Base-by-base conservation (phyloP, 1,140 invertebrate species). In the Planococcus citri region DNA sequence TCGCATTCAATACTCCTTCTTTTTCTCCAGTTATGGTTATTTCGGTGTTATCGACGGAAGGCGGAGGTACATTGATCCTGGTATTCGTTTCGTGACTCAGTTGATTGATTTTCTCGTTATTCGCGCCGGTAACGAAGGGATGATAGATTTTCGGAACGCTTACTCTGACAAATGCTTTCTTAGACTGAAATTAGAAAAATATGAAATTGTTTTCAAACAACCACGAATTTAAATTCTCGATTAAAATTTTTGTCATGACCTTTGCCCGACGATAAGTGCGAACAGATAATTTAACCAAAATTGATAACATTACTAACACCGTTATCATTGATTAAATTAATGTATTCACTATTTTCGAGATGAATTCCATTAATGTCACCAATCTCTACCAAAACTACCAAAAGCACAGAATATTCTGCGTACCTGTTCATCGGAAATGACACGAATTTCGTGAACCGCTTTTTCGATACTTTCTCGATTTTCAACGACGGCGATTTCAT, bases 21-120 rank as follows among this genome's bases (percentile, higher is more conserved):
- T 95, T 96, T 76, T 99, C 96, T 12, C 97, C 97, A 33, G 92
- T 90, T 74, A 99, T 91, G 4, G 90, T 87, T 71, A 99, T 95
- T 77, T 97, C 94, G 78, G 98, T 92, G 76, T 92, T 95, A 77
- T 88, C 87, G 0, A 92, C 88, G 24, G 88, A 89, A 8, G 87
- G 84, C n/a, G 95, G 94, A 17, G 96, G 95, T 70, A 98, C 90
- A 79, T 97, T 94, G 74, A 98, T 94, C 72, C 89, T 86, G 22
- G 91, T 92, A 61, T 89, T 90, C 12, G 91, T 94, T 77, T 96
- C 89, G 12, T 84, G 82, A 71, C 83, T 87, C 75, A 98, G 80
- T 29, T 85, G 84, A 68, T 84, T 86, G 0, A 95, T 78, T 74
- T 86, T 88, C 75, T 91, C 87, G 78, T 91, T 91, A 76, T 89